Conservation (phyloP, 2,888 invertebrate genomes). For the Drosophila niveifrons region DNA sequence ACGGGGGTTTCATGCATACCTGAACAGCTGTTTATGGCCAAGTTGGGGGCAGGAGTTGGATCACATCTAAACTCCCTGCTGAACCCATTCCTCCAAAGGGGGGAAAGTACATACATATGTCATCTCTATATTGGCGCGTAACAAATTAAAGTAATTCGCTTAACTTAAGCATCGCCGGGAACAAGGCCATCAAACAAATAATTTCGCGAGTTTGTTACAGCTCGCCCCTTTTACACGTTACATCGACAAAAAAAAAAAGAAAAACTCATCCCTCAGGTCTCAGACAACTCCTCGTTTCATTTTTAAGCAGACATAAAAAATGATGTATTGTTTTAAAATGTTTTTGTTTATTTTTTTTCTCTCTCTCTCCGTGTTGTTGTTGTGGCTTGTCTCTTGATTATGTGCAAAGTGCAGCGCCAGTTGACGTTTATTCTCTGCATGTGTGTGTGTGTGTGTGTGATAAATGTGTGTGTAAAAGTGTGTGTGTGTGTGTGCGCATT, state of each 20-base stretch:
- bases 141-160: conserved; percentile 78
- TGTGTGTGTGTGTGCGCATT: background rate
- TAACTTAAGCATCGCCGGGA: conserved; percentile 43
- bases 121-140: conserved; percentile 40
- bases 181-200: conserved; percentile 69
- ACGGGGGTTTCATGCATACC: conserved; percentile 65
- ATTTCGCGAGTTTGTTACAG: conserved; percentile 50
- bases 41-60: background rate
- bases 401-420: conserved; percentile 55
- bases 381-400: conserved; percentile 60
- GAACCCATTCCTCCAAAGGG: background rate
- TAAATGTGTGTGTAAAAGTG: conserved; percentile 8
- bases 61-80: background rate
- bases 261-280: conserved; percentile 10
- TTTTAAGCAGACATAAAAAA: conserved; percentile 51
- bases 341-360: conserved; percentile 24
- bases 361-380: conserved; percentile 4
- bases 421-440: conserved; percentile 21
- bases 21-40: conserved; percentile 58
- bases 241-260: background rate
- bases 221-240: background rate
- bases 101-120: background rate
- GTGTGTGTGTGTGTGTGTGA: conserved; percentile 22
- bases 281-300: background rate
- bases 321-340: conserved; percentile 68